These are phyloP conservation scores for Lanistes nyassanus DNA, from an alignment of 1,140 invertebrate genomes.

Conservation along the genomic window DNA sequence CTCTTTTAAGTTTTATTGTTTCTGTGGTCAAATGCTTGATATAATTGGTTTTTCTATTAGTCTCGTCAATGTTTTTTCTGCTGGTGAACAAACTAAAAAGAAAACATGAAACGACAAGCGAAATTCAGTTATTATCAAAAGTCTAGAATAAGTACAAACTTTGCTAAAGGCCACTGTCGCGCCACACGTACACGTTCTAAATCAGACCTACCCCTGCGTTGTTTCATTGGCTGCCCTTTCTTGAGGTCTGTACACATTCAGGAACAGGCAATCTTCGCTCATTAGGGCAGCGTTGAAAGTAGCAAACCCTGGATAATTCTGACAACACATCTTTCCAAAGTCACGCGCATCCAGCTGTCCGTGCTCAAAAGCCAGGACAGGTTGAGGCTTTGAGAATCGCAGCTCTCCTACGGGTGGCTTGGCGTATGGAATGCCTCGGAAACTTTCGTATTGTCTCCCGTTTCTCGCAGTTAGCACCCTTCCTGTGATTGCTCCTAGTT, in stretches of 20 bases:
- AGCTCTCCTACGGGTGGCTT: conserved; percentile 73
- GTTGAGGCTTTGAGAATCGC: conserved; percentile 68
- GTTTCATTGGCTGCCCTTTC: no score
- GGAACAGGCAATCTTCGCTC: conserved; percentile 91
- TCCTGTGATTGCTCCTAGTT: not conserved
- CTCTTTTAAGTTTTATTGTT: no score
- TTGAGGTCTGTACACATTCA: conserved; percentile 78
- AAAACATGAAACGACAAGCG: no score
- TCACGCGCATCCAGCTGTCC: not conserved
- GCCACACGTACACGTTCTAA: no score
- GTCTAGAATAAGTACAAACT: no score
- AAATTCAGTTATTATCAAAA: no score
- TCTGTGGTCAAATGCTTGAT: no score
- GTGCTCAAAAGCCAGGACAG: not conserved
- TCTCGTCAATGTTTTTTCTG: no score
- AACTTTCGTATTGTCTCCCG: conserved; percentile 60
- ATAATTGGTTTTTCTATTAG: no score
- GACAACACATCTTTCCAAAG: not conserved
- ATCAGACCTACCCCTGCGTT: no score
- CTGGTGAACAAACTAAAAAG: no score
- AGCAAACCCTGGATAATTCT: not conserved
- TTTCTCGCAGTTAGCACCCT: not conserved
- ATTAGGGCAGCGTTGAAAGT: not conserved
- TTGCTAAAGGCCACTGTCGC: no score
- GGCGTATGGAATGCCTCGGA: conserved; percentile 75